Percentiles rank a stretch among this genome's conserved stretches.
These are phyloP conservation scores for Ditylenchus dipsaci DNA, from an alignment of 1,140 invertebrate species.

Conservation along the genomic window DNA sequence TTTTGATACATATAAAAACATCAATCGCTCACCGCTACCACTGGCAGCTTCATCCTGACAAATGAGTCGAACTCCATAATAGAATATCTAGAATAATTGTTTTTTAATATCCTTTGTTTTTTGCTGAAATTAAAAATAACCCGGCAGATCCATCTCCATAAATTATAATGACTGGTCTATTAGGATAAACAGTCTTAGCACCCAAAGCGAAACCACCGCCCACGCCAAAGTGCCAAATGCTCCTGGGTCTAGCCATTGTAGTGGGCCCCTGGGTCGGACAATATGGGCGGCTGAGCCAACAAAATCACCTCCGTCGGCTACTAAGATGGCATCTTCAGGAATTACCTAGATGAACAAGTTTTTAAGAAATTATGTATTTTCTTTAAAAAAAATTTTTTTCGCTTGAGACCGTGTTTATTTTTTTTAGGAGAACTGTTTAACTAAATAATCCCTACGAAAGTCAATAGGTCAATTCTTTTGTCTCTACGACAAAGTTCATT, in stretches of 20 bases:
- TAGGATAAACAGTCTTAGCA: slow-evolving; percentile 66
- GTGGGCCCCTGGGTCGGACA: slow-evolving; percentile 64
- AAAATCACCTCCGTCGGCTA: slow-evolving; percentile 69
- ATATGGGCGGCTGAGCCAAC: slow-evolving; percentile 69
- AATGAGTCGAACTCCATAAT: slow-evolving; percentile 69
- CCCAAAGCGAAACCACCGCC: slow-evolving; percentile 70
- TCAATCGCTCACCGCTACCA: slow-evolving; percentile 65
- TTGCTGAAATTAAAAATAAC: slow-evolving; percentile 46
- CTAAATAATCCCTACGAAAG: too few relatives aligned
- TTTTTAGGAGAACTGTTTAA: too few relatives aligned
- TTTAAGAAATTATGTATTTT: too few relatives aligned
- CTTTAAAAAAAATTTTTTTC: too few relatives aligned
- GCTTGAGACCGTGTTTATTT: too few relatives aligned
- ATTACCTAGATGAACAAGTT: slow-evolving; percentile 29
- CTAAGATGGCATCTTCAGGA: slow-evolving; percentile 57
- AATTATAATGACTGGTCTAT: slow-evolving; percentile 66
- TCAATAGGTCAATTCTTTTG: too few relatives aligned
- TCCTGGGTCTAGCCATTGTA: slow-evolving; percentile 68
- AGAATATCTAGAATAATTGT: slow-evolving; percentile 57
- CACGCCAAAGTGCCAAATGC: slow-evolving; percentile 65
- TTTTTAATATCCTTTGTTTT: not conserved
- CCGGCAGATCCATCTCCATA: slow-evolving; percentile 69
- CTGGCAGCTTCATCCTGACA: slow-evolving; percentile 65
- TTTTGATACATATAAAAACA: too few relatives aligned
- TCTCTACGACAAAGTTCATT: too few relatives aligned